Conservation (phyloP, 1,140 invertebrate species). For the Palaemon carinicauda region DNA sequence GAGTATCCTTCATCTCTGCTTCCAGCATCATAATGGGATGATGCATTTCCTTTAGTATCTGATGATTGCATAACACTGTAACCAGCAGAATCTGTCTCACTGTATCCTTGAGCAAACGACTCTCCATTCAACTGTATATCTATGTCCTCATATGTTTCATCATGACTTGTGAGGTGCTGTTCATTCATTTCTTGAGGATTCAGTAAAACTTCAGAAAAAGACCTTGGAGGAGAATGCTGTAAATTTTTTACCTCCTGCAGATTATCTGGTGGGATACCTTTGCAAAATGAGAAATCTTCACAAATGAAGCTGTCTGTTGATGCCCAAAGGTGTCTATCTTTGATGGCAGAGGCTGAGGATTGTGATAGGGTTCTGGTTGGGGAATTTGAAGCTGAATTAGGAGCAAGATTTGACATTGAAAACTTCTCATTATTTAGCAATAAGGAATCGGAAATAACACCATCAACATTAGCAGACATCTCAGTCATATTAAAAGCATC, state of each 20-base stretch:
- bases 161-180: neutral
- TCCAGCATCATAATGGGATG: no score
- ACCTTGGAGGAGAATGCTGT: neutral
- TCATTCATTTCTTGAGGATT: neutral
- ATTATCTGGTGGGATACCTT: neutral
- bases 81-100: no score
- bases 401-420: neutral
- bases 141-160: no score
- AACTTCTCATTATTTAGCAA: neutral
- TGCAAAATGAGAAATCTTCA: constrained; percentile 18
- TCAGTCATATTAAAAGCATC: neutral
- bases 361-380: neutral
- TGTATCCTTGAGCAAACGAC: no score
- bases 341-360: neutral
- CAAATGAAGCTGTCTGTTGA: constrained; percentile 34
- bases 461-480: neutral
- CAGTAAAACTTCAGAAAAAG: neutral
- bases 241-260: neutral
- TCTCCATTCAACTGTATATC: no score
- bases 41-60: no score
- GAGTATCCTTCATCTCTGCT: no score
- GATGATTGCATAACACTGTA: no score
- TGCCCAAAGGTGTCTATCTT: constrained; percentile 33
- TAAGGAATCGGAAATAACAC: neutral
- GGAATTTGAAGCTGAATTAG: neutral